These are phyloP conservation scores for Acrocephalus kingi DNA, from an alignment of 2,113 vertebrate genomes.

Conservation along the genomic window DNA sequence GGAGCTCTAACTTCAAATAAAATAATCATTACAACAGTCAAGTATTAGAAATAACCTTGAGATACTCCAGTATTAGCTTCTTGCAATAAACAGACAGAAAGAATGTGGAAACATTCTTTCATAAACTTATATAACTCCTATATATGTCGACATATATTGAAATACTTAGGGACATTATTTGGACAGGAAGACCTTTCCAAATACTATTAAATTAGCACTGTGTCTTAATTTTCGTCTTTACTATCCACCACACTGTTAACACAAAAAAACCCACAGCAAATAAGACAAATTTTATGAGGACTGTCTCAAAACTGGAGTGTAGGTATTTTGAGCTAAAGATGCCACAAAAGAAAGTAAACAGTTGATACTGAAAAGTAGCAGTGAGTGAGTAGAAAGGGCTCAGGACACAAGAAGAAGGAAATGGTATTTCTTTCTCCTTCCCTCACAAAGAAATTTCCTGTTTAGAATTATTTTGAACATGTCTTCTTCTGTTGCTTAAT, in stretches of 20 bases:
- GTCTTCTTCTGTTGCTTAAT: not conserved
- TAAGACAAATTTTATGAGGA: not conserved
- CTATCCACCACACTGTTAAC: not conserved
- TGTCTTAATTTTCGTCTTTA: not conserved
- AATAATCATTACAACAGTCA: not conserved
- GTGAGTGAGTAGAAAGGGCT: not conserved
- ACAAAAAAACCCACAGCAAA: not conserved
- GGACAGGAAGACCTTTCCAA: not conserved
- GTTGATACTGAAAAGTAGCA: not conserved
- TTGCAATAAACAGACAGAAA: not conserved
- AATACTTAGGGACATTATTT: not conserved
- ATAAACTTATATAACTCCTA: not conserved
- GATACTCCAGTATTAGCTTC: not conserved
- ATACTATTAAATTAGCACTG: not conserved
- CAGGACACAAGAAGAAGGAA: not conserved
- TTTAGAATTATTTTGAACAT: not conserved
- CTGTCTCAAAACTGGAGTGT: not conserved
- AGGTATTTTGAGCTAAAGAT: not conserved
- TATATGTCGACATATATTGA: not conserved
- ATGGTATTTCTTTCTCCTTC: not conserved
- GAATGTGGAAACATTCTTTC: not conserved
- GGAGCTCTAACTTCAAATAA: not conserved
- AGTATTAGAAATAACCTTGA: not conserved
- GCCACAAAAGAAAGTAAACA: not conserved
- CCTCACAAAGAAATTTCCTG: not conserved